A percentile compares a stretch with the other conserved stretches of the same genome.
Evolutionary conservation across 2,797 vertebrate species (phyloP).

Genomic region (Spondyliosoma cantharus): DNA sequence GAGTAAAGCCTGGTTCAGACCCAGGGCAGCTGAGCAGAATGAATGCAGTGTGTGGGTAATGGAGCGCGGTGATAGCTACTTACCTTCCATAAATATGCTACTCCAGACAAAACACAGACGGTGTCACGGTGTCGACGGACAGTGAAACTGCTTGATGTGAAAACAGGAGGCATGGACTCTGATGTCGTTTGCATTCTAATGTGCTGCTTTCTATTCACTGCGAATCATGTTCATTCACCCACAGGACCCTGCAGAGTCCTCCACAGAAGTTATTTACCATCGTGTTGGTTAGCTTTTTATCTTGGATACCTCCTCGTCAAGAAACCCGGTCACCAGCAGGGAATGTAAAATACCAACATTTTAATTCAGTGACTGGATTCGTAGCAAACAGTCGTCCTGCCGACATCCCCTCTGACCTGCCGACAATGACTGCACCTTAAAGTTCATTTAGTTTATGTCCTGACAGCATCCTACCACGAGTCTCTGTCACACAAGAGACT

Average conservation of each 20-base stretch:
- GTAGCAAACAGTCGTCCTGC: too few relatives aligned
- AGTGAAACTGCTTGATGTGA: neutral
- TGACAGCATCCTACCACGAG: too few relatives aligned
- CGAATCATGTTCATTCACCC: neutral
- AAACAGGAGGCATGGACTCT: slow-evolving; percentile 2
- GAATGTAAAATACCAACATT: too few relatives aligned
- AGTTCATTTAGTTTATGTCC: neutral
- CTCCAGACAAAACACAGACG: slow-evolving; percentile 17
- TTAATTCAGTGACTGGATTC: too few relatives aligned
- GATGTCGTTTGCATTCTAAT: slow-evolving; percentile 19
- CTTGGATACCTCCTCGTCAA: neutral
- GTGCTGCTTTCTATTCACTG: neutral
- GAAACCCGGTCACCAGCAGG: neutral
- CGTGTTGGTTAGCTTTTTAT: neutral
- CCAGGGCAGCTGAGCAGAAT: slow-evolving; percentile 33
- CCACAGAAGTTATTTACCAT: neutral
- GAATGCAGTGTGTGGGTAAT: slow-evolving; percentile 33
- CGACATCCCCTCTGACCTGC: too few relatives aligned
- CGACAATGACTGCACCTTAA: too few relatives aligned
- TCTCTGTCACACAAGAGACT: too few relatives aligned
- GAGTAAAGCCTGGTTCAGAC: slow-evolving; percentile 30
- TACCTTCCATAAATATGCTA: slow-evolving; percentile 47
- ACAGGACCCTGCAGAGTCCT: neutral
- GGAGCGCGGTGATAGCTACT: slow-evolving; percentile 43
- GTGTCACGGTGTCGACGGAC: neutral